Percentiles rank a stretch among this genome's conserved stretches.
Conservation (phyloP, 1,140 invertebrate species). For the Neodiprion virginianus region DNA sequence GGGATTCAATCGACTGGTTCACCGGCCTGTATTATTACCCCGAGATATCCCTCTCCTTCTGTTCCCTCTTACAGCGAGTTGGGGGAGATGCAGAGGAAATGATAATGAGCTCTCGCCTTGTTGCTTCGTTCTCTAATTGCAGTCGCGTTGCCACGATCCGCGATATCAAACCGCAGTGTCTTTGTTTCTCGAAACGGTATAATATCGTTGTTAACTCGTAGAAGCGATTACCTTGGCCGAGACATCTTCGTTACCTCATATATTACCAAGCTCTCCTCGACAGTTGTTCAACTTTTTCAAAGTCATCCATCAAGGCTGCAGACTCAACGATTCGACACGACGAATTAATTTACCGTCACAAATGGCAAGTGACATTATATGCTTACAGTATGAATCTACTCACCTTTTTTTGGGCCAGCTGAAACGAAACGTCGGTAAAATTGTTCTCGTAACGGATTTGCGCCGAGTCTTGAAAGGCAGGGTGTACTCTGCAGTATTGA, state of each 20-base stretch:
- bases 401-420: too few relatives aligned
- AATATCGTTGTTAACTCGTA: too few relatives aligned
- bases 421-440: background rate
- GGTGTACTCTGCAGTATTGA: background rate
- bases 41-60: background rate
- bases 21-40: slow-evolving; percentile 2
- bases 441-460: background rate
- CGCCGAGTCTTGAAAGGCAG: background rate
- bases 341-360: too few relatives aligned
- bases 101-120: slow-evolving; percentile 1
- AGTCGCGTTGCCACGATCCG: background rate
- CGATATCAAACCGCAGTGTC: background rate
- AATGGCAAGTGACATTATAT: too few relatives aligned
- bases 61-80: background rate
- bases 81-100: slow-evolving; percentile 3
- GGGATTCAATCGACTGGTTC: slow-evolving; percentile 2
- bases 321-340: too few relatives aligned
- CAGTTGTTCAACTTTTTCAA: too few relatives aligned
- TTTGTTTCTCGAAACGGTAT: background rate
- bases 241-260: too few relatives aligned
- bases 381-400: too few relatives aligned
- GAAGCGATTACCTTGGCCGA: too few relatives aligned
- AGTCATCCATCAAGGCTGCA: too few relatives aligned
- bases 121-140: slow-evolving; percentile 7
- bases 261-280: too few relatives aligned